Base-by-base conservation (phyloP, 2,797 vertebrate genomes). In the Serranus cabrilla region DNA sequence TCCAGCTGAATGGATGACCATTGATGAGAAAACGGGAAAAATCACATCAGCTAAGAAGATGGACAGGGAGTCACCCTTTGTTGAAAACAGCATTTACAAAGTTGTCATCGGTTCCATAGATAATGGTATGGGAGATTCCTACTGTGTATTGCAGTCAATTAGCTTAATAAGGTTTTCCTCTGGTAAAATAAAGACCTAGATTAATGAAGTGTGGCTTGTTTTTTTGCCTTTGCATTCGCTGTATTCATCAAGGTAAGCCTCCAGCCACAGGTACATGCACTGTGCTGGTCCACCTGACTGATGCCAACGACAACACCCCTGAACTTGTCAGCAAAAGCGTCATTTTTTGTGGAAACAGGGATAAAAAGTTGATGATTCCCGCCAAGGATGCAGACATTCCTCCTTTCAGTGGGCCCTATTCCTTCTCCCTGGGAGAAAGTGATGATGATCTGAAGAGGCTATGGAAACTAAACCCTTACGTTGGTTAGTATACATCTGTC, bases 281-380 rank as follows among this genome's bases (percentile, higher is more conserved):
- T 4, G 11, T 97, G 39, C 17, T 61, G 13, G 45, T 98, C 58
- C 80, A 95, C 78, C 65, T 97, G 11, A 59, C 64, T 0, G 96
- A 97, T 46, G 0, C 93, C 58, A 96, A 94, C 18, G 96, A 97
- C 87, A 91, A 95, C 1, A 21, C 0, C 2, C 96, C 96, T 0
- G 0, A 2, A 1, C 87, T 97, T 74, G 46, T 17, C 3, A 74
- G 57, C 27, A 83, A 81, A 0, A 74, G 20, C 2, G 0, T 81
- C 39, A 60, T 93, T 6, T 18, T 95, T 60, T 98, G 97, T 47
- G 83, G 69, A 34, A 89, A 95, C 75, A 87, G 80, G 0, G 56
- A 0, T 1, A 25, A 55, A 1, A 64, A 14, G 1, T 61, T 96
- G 12, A 79, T 39, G 8, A 20, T 97, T 9, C 7, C 70, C 23